A percentile compares a stretch with the other conserved stretches of the same genome.
phyloP scores from a whole-genome alignment of 2,113 vertebrate genomes.

The Herpailurus yagouaroundi region DNA sequence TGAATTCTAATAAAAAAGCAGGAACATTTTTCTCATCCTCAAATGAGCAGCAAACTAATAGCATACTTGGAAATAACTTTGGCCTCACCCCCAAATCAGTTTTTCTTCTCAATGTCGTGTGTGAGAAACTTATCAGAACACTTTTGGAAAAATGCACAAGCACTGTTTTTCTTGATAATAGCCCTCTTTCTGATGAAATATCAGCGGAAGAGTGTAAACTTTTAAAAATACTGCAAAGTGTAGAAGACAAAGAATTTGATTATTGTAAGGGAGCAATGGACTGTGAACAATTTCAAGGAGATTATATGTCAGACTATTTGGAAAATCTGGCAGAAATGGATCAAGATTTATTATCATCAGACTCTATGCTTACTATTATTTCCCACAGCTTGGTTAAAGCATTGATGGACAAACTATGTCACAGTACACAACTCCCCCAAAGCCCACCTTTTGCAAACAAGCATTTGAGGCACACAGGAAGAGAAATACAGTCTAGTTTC shows the following conservation, averaged over 20 bases:
- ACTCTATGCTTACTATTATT: constrained; percentile 62
- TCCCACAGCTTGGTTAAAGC: constrained; percentile 77
- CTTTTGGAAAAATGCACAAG: constrained; percentile 75
- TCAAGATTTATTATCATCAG: constrained; percentile 63
- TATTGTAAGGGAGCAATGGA: not conserved
- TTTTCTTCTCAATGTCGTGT: constrained; percentile 77
- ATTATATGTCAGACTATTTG: constrained; percentile 53
- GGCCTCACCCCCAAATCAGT: constrained; percentile 69
- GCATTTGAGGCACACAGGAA: not conserved
- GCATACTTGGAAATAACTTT: constrained; percentile 36
- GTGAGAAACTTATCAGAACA: constrained; percentile 76
- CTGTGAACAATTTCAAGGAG: constrained; percentile 54
- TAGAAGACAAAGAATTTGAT: constrained; percentile 33
- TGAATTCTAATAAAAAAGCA: constrained; percentile 29
- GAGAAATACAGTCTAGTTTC: constrained; percentile 9
- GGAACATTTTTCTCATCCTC: constrained; percentile 18
- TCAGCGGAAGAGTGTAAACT: constrained; percentile 52
- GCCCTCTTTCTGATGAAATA: not conserved
- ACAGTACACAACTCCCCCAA: not conserved
- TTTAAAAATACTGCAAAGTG: constrained; percentile 49
- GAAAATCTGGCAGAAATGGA: constrained; percentile 64
- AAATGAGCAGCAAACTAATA: not conserved
- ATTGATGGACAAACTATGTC: constrained; percentile 73
- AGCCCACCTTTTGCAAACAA: constrained; percentile 21
- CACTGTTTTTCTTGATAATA: not conserved